Conservation (phyloP, 2,888 invertebrate genomes). For the Drosophila koepferae region DNA sequence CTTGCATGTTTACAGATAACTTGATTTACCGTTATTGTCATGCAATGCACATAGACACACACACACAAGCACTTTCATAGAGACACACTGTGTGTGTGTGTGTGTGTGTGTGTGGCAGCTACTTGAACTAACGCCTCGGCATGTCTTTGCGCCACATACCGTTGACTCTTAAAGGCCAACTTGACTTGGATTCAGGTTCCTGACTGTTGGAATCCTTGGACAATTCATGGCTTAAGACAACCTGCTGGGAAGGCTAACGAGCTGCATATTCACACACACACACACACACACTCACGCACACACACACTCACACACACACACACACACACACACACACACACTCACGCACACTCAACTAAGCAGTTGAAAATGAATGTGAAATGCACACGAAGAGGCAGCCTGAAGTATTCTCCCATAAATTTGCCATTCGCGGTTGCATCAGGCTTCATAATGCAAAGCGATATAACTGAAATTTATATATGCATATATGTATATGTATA, state of each 20-base stretch:
- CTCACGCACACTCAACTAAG: background rate
- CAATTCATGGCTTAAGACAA: constrained; percentile 25
- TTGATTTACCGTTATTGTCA: constrained; percentile 83
- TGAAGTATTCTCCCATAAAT: constrained; percentile 38
- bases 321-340: constrained; percentile 14
- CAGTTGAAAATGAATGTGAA: constrained; percentile 68
- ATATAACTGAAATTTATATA: constrained; percentile 14
- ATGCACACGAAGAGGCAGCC: constrained; percentile 69
- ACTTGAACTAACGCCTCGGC: constrained; percentile 62
- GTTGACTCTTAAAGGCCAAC: constrained; percentile 77
- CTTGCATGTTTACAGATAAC: constrained; percentile 83
- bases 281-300: background rate
- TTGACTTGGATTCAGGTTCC: constrained; percentile 17
- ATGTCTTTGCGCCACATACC: constrained; percentile 39
- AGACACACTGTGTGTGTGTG: constrained; percentile 3
- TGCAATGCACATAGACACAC: constrained; percentile 67
- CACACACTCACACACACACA: background rate
- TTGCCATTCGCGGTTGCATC: constrained; percentile 51
- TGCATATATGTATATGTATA: background rate
- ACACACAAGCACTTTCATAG: constrained; percentile 7
- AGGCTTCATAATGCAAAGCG: constrained; percentile 49
- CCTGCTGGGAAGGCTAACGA: constrained; percentile 50
- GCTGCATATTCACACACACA: constrained; percentile 58
- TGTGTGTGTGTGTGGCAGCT: constrained; percentile 30
- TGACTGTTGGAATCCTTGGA: constrained; percentile 41